phyloP scores from a whole-genome alignment of 2,113 vertebrate species.

The Myodes glareolus region DNA sequence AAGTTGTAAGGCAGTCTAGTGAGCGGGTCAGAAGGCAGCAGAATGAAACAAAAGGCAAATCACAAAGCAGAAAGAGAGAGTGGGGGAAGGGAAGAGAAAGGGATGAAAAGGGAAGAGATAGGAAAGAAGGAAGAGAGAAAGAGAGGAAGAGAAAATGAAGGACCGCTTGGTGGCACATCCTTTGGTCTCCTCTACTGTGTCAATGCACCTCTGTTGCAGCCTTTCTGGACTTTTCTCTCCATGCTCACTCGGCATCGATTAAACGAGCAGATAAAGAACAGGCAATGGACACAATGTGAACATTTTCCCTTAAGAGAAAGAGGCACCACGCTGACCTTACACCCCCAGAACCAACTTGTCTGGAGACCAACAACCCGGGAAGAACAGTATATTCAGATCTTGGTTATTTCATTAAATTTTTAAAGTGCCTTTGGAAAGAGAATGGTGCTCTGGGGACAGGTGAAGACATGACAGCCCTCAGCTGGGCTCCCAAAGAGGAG shows the following conservation, averaged over 20 bases:
- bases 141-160: accelerated
- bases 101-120: accelerated
- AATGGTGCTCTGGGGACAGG: constrained; percentile 7
- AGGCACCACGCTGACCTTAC: not conserved
- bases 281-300: not conserved
- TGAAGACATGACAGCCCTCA: not conserved
- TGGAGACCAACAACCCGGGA: not conserved
- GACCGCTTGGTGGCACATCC: not conserved
- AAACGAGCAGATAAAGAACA: not conserved
- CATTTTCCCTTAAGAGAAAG: constrained; percentile 22
- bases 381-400: constrained; percentile 34
- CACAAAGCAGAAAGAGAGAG: not conserved
- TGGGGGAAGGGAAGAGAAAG: accelerated
- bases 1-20: constrained; percentile 15
- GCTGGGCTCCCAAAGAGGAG: not conserved
- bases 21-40: not conserved
- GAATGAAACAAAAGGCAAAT: not conserved
- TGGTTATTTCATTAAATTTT: constrained; percentile 11
- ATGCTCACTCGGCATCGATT: not conserved
- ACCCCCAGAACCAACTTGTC: constrained; percentile 1
- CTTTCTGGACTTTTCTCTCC: not conserved
- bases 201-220: not conserved
- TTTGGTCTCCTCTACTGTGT: not conserved
- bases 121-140: accelerated
- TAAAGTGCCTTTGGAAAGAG: constrained; percentile 60